Evolutionary conservation across 2,797 vertebrate genomes (phyloP).

Genomic region (Syncerus caffer): DNA sequence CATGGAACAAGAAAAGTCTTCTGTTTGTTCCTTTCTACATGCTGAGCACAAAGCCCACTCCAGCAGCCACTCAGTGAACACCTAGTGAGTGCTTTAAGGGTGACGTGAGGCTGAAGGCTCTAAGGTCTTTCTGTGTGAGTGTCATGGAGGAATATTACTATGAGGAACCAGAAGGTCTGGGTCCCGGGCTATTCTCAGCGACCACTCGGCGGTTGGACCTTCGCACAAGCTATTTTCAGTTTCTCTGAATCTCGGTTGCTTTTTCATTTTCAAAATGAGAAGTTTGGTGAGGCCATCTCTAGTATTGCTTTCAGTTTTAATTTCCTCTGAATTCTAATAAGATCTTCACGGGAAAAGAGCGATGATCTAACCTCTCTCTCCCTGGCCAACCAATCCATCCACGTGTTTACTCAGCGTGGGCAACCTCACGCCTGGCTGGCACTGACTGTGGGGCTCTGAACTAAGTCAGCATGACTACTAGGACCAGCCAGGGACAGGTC

Average conservation of each 20-base stretch:
- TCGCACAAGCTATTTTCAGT: background rate
- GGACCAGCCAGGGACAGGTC: background rate
- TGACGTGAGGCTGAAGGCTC: background rate
- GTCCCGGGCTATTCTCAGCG: background rate
- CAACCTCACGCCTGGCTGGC: background rate
- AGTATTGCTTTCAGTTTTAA: background rate
- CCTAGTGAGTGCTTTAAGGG: background rate
- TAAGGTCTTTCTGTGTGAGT: background rate
- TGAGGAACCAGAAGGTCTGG: background rate
- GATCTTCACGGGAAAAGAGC: background rate
- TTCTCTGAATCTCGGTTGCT: constrained; percentile 13
- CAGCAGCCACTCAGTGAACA: background rate
- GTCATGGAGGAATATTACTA: background rate
- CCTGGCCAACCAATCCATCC: too few relatives aligned
- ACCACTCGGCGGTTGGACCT: background rate
- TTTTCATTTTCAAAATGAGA: constrained; percentile 38
- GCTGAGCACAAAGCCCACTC: background rate
- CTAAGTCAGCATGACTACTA: background rate
- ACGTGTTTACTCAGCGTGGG: background rate
- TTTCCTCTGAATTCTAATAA: constrained; percentile 19
- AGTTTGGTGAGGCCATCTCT: background rate
- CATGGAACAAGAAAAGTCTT: background rate
- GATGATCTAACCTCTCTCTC: background rate
- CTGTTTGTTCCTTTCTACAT: background rate
- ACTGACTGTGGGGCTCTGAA: background rate